Conservation (phyloP, 2,888 invertebrate species). For the Petrophora chlorosata region DNA sequence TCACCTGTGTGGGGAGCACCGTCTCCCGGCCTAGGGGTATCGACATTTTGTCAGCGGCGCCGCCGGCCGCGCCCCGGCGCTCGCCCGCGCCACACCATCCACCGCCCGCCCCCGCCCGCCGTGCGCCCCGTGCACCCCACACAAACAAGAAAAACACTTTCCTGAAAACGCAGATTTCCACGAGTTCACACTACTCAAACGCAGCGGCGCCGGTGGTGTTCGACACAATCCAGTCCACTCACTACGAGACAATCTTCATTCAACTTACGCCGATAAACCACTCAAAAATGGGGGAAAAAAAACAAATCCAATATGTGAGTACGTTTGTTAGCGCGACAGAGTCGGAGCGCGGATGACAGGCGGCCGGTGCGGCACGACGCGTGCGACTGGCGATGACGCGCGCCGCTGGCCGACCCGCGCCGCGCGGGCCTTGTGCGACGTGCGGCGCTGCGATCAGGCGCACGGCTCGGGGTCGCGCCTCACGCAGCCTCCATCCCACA, state of each 20-base stretch:
- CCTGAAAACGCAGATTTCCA: slow-evolving; percentile 58
- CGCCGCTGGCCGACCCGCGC: slow-evolving; percentile 54
- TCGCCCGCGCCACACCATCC: slow-evolving; percentile 78
- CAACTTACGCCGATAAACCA: slow-evolving; percentile 39
- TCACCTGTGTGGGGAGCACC: slow-evolving; percentile 80
- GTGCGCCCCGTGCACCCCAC: slow-evolving; percentile 58
- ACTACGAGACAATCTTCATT: slow-evolving; percentile 53
- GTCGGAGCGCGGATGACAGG: slow-evolving; percentile 51
- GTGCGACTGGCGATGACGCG: slow-evolving; percentile 66
- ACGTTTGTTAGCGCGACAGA: slow-evolving; percentile 53
- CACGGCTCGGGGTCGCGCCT: slow-evolving; percentile 28
- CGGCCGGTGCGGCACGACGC: slow-evolving; percentile 65
- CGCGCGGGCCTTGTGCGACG: too few species aligned
- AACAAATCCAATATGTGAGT: slow-evolving; percentile 51
- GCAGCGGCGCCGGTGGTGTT: too few species aligned
- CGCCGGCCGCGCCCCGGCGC: slow-evolving; percentile 82
- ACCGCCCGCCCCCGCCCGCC: slow-evolving; percentile 68
- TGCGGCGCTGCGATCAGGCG: not conserved
- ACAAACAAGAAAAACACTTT: slow-evolving; percentile 77
- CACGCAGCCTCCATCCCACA: slow-evolving; percentile 69
- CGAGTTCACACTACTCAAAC: slow-evolving; percentile 39
- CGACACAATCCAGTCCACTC: slow-evolving; percentile 42
- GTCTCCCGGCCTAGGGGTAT: slow-evolving; percentile 82
- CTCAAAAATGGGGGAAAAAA: slow-evolving; percentile 41
- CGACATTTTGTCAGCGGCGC: slow-evolving; percentile 82